These are phyloP conservation scores for Diarsia mendica DNA, from an alignment of 2,888 invertebrate genomes.

Conservation along the genomic window DNA sequence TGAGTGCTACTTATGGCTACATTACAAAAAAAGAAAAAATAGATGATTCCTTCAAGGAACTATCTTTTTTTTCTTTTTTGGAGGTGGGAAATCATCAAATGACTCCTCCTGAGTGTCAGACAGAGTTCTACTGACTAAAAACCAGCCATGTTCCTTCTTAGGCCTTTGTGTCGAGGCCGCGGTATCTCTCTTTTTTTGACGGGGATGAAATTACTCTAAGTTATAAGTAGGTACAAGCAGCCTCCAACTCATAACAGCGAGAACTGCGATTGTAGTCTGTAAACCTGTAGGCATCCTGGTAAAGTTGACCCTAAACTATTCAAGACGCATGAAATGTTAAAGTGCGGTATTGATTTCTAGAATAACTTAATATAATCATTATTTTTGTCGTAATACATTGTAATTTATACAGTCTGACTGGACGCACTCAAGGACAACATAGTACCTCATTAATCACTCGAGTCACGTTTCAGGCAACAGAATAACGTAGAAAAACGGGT, in stretches of 20 bases:
- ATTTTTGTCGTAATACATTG: constrained; percentile 7
- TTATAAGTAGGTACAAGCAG: not conserved
- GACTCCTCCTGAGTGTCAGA: too few relatives aligned
- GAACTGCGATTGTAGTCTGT: not conserved
- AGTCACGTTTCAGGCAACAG: not conserved
- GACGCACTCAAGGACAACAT: constrained; percentile 3
- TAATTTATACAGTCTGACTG: not conserved
- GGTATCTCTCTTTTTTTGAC: too few relatives aligned
- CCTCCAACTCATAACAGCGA: not conserved
- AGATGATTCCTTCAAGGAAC: not conserved
- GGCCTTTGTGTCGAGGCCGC: too few relatives aligned
- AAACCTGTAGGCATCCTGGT: not conserved
- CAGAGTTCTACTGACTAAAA: too few relatives aligned
- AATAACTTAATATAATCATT: not conserved
- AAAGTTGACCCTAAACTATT: not conserved
- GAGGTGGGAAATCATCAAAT: too few relatives aligned
- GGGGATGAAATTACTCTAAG: too few relatives aligned
- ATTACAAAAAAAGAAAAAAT: not conserved
- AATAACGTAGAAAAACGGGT: constrained; percentile 8
- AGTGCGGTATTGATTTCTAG: too few relatives aligned
- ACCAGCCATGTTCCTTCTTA: too few relatives aligned
- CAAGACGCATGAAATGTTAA: not conserved
- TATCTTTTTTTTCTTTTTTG: too few relatives aligned
- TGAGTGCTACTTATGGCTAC: not conserved
- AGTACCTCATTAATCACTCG: not conserved